Percentiles rank a stretch among this genome's conserved stretches.
Evolutionary conservation across 2,888 invertebrate genomes (phyloP).

Genomic region (Pegoplata infirma): DNA sequence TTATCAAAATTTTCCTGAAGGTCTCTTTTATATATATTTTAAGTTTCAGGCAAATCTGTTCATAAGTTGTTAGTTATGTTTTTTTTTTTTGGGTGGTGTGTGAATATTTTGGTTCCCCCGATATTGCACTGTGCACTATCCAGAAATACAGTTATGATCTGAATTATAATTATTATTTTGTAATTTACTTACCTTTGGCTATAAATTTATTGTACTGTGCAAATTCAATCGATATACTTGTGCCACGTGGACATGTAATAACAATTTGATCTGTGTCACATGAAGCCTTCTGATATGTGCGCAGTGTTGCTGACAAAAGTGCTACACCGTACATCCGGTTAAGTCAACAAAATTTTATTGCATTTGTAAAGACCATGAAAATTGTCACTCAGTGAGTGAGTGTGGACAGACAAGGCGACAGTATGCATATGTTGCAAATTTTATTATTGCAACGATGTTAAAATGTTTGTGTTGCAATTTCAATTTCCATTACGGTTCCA

Average conservation of each 20-base stretch:
- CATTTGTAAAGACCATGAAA: conserved; percentile 22
- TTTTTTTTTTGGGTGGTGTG: too few relatives aligned
- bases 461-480: conserved; percentile 39
- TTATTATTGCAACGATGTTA: conserved; percentile 15
- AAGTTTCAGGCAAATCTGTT: too few relatives aligned
- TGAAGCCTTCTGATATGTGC: conserved; percentile 93
- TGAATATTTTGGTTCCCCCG: too few relatives aligned
- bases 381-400: too few relatives aligned
- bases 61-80: too few relatives aligned
- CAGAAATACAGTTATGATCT: too few relatives aligned
- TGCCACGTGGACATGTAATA: conserved; percentile 94
- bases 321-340: conserved; percentile 79
- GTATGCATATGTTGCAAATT: background rate
- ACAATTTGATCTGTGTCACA: conserved; percentile 94
- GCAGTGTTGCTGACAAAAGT: conserved; percentile 92
- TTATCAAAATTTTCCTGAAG: too few relatives aligned
- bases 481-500: conserved; percentile 35
- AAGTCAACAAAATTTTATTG: background rate
- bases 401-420: too few relatives aligned
- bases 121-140: too few relatives aligned
- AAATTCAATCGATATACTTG: conserved; percentile 93
- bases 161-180: too few relatives aligned
- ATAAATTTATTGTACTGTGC: conserved; percentile 85
- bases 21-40: too few relatives aligned
- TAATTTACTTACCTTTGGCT: conserved; percentile 73